These are phyloP conservation scores for Mellivora capensis DNA, from an alignment of 2,113 vertebrate genomes.

Conservation along the genomic window DNA sequence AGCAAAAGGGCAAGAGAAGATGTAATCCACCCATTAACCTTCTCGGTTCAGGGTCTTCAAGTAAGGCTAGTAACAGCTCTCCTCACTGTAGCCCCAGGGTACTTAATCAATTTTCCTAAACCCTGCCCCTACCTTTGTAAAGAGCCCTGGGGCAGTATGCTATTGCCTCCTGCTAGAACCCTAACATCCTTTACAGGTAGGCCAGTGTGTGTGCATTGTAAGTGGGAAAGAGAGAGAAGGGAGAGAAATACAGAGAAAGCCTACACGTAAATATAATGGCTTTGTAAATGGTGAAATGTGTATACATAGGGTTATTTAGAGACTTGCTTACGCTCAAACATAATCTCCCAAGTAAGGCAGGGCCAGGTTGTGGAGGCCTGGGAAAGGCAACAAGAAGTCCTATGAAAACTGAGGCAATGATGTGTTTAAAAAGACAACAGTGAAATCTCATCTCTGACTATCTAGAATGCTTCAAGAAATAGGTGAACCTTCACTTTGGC, in stretches of 20 bases:
- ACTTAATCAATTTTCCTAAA: background rate
- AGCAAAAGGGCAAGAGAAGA: background rate
- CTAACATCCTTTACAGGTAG: background rate
- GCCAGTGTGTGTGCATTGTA: rapidly evolving
- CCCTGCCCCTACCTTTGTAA: background rate
- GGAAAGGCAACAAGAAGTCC: background rate
- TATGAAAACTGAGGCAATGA: background rate
- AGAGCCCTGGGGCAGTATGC: background rate
- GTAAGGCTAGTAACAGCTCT: background rate
- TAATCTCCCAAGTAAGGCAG: background rate
- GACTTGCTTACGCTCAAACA: background rate
- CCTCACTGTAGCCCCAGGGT: background rate
- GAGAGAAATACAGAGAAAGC: background rate
- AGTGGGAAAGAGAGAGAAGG: background rate
- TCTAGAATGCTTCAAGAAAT: background rate
- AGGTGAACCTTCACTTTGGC: background rate
- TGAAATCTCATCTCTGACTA: background rate
- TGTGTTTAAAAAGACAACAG: background rate
- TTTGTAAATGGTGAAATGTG: background rate
- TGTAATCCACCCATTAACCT: background rate
- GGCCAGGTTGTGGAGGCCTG: background rate
- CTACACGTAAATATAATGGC: background rate
- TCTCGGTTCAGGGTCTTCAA: background rate
- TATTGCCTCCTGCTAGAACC: background rate
- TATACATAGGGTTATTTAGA: background rate